Conservation (phyloP, 2,888 invertebrate genomes). For the Galerucella calmariensis region DNA sequence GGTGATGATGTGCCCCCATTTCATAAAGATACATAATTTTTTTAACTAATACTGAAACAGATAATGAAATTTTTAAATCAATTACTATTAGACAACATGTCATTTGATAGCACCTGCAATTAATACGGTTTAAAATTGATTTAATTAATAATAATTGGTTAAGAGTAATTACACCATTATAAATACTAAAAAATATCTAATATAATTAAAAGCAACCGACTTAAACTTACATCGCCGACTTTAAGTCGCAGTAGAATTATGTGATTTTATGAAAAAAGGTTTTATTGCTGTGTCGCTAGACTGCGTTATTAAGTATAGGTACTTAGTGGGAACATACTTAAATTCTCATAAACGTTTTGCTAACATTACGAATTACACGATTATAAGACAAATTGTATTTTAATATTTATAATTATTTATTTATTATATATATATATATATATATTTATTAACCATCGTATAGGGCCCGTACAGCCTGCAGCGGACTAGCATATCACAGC, state of each 20-base stretch:
- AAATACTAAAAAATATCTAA: conserved; percentile 1
- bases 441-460: too few relatives aligned
- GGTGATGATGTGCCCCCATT: too few relatives aligned
- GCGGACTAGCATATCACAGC: too few relatives aligned
- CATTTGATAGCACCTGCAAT: background rate
- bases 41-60: background rate
- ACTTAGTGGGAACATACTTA: background rate
- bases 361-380: too few relatives aligned
- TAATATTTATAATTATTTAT: too few relatives aligned
- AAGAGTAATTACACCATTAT: conserved; percentile 2
- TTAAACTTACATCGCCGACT: background rate
- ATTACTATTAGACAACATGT: background rate
- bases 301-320: background rate
- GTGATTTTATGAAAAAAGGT: background rate
- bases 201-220: background rate
- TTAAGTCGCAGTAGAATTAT: background rate
- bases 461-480: too few relatives aligned
- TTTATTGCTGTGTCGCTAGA: background rate
- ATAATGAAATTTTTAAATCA: background rate
- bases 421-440: too few relatives aligned
- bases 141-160: background rate
- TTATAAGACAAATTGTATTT: too few relatives aligned
- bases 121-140: background rate
- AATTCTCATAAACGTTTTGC: background rate
- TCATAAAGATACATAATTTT: too few relatives aligned